Conservation (phyloP, 1,140 invertebrate genomes). For the Procambarus virginalis region DNA sequence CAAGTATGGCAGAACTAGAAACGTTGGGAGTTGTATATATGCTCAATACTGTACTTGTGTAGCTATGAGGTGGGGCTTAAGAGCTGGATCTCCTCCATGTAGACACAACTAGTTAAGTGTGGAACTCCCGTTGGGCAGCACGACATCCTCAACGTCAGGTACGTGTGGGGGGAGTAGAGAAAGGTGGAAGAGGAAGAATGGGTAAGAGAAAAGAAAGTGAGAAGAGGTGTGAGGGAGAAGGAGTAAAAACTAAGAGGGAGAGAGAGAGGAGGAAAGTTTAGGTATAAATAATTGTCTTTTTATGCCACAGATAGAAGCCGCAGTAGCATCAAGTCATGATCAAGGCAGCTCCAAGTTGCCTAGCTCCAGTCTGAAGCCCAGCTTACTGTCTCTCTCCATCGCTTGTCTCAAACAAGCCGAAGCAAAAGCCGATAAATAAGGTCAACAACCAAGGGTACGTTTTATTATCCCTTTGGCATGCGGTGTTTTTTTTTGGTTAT, state of each 20-base stretch:
- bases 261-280: not conserved
- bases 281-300: not conserved
- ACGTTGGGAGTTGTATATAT: too few species aligned
- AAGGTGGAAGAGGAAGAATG: too few species aligned
- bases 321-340: constrained; percentile 17
- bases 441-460: constrained; percentile 45
- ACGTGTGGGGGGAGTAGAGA: not conserved
- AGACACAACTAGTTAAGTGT: too few species aligned
- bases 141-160: constrained; percentile 18
- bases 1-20: too few species aligned
- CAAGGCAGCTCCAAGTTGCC: constrained; percentile 31
- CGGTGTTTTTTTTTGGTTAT: too few species aligned
- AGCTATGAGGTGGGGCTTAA: too few species aligned
- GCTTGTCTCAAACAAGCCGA: constrained; percentile 74
- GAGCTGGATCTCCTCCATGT: too few species aligned
- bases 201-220: not conserved
- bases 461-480: not conserved
- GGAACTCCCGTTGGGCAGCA: not conserved
- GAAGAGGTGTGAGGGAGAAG: not conserved
- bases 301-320: not conserved
- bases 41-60: too few species aligned
- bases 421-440: constrained; percentile 70
- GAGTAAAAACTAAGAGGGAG: not conserved
- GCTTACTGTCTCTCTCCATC: constrained; percentile 72
- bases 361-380: constrained; percentile 38